Evolutionary conservation across 2,113 vertebrate species (phyloP).

Genomic region (Cyanoderma ruficeps): DNA sequence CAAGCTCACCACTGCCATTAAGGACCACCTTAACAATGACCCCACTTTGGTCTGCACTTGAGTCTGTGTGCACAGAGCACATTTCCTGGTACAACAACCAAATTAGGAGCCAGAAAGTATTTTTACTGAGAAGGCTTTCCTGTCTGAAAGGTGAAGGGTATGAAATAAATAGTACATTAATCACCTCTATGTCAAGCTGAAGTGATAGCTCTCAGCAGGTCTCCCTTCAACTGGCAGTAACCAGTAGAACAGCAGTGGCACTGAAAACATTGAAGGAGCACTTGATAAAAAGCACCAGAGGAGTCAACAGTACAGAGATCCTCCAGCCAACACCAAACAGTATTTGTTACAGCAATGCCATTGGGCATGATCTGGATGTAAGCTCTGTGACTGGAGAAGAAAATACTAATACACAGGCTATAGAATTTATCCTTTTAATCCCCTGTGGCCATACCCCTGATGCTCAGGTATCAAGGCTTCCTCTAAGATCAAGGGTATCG

Average conservation of each 20-base stretch:
- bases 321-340: background rate
- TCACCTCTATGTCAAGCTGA: background rate
- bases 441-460: background rate
- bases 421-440: slow-evolving; percentile 28
- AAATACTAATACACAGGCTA: background rate
- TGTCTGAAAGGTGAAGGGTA: background rate
- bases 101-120: background rate
- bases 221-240: background rate
- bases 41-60: background rate
- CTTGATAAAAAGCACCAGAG: background rate
- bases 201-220: background rate
- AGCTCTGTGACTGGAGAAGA: background rate
- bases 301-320: background rate
- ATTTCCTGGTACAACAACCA: background rate
- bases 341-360: background rate
- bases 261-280: background rate
- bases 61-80: background rate
- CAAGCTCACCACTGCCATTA: background rate
- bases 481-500: background rate
- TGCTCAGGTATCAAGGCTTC: slow-evolving; percentile 13
- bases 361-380: background rate
- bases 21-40: background rate
- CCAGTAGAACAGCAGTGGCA: background rate
- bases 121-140: background rate
- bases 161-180: background rate